Evolutionary conservation across 2,113 vertebrate species (phyloP).

Genomic region (Acanthisitta chloris): DNA sequence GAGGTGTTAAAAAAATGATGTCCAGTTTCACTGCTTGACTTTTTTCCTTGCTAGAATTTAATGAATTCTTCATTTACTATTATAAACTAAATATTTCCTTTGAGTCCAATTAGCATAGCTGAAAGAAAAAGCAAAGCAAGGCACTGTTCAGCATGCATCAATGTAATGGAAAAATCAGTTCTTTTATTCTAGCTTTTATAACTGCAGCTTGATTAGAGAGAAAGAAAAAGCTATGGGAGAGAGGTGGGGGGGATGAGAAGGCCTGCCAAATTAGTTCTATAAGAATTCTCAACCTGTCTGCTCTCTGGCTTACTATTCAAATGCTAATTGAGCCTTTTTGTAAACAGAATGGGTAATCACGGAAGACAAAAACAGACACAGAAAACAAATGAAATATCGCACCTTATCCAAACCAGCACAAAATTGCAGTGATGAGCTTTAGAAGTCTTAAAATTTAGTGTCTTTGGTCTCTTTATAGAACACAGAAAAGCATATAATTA

Average conservation of each 20-base stretch:
- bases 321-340: slow-evolving; percentile 83
- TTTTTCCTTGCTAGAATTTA: slow-evolving; percentile 70
- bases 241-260: slow-evolving; percentile 51
- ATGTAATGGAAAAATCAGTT: slow-evolving; percentile 80
- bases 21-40: slow-evolving; percentile 39
- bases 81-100: slow-evolving; percentile 84
- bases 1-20: slow-evolving; percentile 18
- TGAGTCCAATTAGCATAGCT: slow-evolving; percentile 82
- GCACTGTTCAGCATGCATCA: slow-evolving; percentile 75
- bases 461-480: slow-evolving; percentile 50
- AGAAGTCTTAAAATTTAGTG: slow-evolving; percentile 64
- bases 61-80: slow-evolving; percentile 79
- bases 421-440: slow-evolving; percentile 71
- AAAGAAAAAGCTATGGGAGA: slow-evolving; percentile 62
- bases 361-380: slow-evolving; percentile 77
- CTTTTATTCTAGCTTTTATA: slow-evolving; percentile 81
- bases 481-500: slow-evolving; percentile 63
- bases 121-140: slow-evolving; percentile 78
- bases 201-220: slow-evolving; percentile 79
- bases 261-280: slow-evolving; percentile 79
- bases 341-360: slow-evolving; percentile 84
- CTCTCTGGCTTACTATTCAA: slow-evolving; percentile 79
- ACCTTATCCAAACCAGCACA: slow-evolving; percentile 74
- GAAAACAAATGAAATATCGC: slow-evolving; percentile 79
- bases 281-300: slow-evolving; percentile 84